phyloP scores from a whole-genome alignment of 1,140 invertebrate species.

The Drosophila leontia region DNA sequence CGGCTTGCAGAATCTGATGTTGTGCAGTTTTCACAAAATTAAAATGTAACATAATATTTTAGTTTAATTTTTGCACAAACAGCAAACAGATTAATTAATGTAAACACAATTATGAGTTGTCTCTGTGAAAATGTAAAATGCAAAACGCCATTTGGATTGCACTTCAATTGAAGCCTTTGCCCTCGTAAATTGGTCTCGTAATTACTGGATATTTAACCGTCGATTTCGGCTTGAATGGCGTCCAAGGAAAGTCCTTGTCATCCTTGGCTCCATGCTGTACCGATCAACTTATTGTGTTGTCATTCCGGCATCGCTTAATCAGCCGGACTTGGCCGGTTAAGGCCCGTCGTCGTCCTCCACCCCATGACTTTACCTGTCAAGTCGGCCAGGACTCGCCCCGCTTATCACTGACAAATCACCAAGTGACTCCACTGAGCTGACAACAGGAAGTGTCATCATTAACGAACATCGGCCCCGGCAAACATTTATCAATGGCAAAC shows the following conservation, averaged over 20 bases:
- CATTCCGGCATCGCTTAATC: conserved; percentile 48
- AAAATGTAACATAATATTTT: conserved; percentile 13
- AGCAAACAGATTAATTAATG: conserved; percentile 20
- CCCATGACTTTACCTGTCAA: conserved; percentile 49
- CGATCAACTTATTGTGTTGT: conserved; percentile 37
- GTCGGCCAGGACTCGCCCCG: conserved; percentile 9
- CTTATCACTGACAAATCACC: conserved; percentile 75
- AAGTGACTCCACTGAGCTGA: conserved; percentile 61
- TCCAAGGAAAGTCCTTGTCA: conserved; percentile 2
- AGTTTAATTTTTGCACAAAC: conserved; percentile 9
- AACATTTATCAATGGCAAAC: conserved; percentile 72
- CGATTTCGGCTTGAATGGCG: neutral
- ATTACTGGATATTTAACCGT: conserved; percentile 19
- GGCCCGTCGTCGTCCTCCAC: neutral
- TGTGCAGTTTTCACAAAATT: neutral
- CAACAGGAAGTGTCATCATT: conserved; percentile 79
- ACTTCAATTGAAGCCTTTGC: conserved; percentile 5
- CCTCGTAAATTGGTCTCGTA: neutral
- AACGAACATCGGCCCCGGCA: conserved; percentile 59
- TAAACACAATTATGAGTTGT: conserved; percentile 13
- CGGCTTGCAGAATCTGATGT: neutral
- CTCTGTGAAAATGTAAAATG: neutral
- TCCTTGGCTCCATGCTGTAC: conserved; percentile 12
- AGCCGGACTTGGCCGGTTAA: conserved; percentile 10
- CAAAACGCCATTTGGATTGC: neutral